Conservation (phyloP, 2,797 vertebrate species). For the Sternarchorhynchus goeldii region DNA sequence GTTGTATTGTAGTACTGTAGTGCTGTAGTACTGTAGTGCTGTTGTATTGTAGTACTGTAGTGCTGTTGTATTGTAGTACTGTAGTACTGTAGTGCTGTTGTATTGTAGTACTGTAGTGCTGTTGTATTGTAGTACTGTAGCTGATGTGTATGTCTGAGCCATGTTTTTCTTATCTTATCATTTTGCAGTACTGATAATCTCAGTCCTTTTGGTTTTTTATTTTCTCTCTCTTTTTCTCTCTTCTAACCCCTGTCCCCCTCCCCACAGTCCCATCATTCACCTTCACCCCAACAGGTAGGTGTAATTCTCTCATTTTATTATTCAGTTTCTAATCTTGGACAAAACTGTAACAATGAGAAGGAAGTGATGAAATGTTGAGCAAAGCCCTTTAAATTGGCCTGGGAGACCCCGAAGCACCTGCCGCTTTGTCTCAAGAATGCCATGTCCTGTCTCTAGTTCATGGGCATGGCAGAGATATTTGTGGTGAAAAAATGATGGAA, state of each 20-base stretch:
- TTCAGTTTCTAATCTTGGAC: neutral
- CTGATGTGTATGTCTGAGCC: no score
- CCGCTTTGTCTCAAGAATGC: neutral
- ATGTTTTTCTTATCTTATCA: no score
- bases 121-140: no score
- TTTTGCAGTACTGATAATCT: neutral
- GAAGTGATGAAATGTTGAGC: neutral
- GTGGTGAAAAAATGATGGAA: slow-evolving; percentile 21
- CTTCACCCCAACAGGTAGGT: slow-evolving; percentile 99
- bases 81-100: no score
- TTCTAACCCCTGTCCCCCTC: slow-evolving; percentile 13
- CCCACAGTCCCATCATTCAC: slow-evolving; percentile 96
- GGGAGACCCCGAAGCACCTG: no score
- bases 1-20: no score
- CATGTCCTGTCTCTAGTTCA: slow-evolving; percentile 27
- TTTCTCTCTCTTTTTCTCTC: neutral
- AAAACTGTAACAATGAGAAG: neutral
- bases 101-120: no score
- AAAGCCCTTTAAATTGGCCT: neutral
- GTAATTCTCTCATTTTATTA: neutral
- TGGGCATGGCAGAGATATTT: slow-evolving; percentile 38
- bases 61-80: no score
- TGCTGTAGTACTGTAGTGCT: no score
- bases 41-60: no score
- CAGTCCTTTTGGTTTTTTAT: slow-evolving; percentile 39